Percentiles rank a stretch among this genome's conserved stretches.
phyloP scores from a whole-genome alignment of 35 echinoderm and acorn worm genomes.

The Hemicentrotus pulcherrimus region DNA sequence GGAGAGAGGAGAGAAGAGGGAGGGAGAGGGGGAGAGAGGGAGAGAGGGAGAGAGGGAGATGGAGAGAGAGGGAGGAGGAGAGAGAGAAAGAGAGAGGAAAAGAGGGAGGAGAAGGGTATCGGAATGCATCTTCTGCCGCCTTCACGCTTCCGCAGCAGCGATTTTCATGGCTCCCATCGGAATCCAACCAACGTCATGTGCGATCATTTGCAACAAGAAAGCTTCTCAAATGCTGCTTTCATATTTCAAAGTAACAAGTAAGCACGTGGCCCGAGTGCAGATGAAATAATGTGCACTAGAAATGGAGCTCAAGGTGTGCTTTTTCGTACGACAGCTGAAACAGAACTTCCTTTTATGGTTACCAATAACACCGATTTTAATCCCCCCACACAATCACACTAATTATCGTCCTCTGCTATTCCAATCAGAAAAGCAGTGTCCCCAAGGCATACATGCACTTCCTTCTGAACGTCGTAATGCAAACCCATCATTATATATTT shows the following conservation, averaged over 20 bases:
- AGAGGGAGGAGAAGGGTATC: neutral
- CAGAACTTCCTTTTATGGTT: neutral
- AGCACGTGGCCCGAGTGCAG: neutral
- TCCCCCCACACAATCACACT: neutral
- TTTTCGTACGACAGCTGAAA: neutral
- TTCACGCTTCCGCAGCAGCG: conserved; percentile 14
- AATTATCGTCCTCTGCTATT: too few relatives aligned
- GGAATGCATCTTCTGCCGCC: conserved; percentile 5
- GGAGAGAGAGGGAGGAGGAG: too few relatives aligned
- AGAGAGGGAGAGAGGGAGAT: too few relatives aligned
- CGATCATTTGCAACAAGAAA: neutral
- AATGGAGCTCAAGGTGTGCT: neutral
- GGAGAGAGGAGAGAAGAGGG: too few relatives aligned
- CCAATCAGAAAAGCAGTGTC: neutral
- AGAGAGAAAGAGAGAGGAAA: too few relatives aligned
- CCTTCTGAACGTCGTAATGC: neutral
- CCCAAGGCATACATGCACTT: neutral
- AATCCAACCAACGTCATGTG: neutral
- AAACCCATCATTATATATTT: neutral
- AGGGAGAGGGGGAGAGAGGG: too few relatives aligned
- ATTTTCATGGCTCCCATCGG: neutral
- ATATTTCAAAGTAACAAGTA: neutral
- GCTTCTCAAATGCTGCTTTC: neutral
- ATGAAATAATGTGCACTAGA: neutral
- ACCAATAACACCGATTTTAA: neutral